Evolutionary conservation across 2,797 vertebrate genomes (phyloP), one percentile per base, ranked within the genome.

Genomic region (Enteromius fasciolatus): DNA sequence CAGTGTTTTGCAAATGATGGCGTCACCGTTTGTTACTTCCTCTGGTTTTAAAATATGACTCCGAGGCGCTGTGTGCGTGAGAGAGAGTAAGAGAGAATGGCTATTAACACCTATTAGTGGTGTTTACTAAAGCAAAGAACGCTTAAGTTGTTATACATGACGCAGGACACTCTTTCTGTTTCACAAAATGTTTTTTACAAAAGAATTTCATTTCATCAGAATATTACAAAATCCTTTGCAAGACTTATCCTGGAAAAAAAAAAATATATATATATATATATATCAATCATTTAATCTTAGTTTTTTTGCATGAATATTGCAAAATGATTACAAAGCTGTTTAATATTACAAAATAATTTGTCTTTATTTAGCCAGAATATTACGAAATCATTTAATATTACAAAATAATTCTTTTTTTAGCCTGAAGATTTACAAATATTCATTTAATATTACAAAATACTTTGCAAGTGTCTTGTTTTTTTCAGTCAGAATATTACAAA

Each of bases 21-120:
- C 11, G 1, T 70, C 78, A 70, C 39, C 3, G 1, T 12, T 48
- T 36, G 39, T 73, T 36, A 79, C 64, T 57, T 79, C 77, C 77
- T 69, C 31, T 79, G 5, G 69, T 67, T 77, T 44, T 8, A 77
- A 63, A 46, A 31, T 48, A 31, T 1, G 9, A 7, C 17, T 11
- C 9, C 50, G 15, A 20, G 6, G 15, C 23, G 7, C 59, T 44
- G 52, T 57, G 74, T 28, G 23, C 1, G 17, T 44, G 52, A 18
- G 52, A 25, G 1, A 12, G n/a, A 44, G 54, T 28, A 20, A 15
- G 66, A 15, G 66, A 23, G 20, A 44, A 17, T 3, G n/a, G 25
- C 67, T 44, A 44, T 9, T 4, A 39, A 39, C 1, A 1, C 0
- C 61, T 33, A 41, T 41, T 4, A 67, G 28, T 33, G 28, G 10